Conservation (phyloP, 2,888 invertebrate species). For the Pelosia muscerda region DNA sequence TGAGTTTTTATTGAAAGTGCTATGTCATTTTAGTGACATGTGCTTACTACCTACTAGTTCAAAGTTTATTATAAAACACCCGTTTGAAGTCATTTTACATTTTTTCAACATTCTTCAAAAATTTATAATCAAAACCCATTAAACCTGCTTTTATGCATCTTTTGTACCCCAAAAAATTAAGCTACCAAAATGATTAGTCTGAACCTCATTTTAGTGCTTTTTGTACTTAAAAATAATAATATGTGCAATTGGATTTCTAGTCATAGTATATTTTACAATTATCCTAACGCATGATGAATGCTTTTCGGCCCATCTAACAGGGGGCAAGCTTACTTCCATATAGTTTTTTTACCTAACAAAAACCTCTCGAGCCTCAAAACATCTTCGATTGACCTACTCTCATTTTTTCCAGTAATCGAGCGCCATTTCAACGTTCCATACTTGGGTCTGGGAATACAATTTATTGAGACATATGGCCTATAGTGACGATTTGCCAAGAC, state of each 20-base stretch:
- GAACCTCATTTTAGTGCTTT: too few species aligned
- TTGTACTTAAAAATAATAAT: not conserved
- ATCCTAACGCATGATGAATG: too few species aligned
- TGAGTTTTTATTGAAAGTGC: slow-evolving; percentile 36
- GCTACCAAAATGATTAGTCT: too few species aligned
- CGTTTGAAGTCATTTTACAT: too few species aligned
- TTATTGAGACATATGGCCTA: slow-evolving; percentile 71
- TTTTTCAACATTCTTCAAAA: too few species aligned
- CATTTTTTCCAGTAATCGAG: slow-evolving; percentile 27
- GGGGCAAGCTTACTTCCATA: too few species aligned
- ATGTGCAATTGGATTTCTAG: not conserved
- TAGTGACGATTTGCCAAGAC: slow-evolving; percentile 48
- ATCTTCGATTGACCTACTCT: slow-evolving; percentile 19
- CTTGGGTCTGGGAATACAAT: slow-evolving; percentile 63
- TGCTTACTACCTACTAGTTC: not conserved
- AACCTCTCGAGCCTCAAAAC: not conserved
- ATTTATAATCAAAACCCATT: too few species aligned
- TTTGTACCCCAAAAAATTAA: too few species aligned
- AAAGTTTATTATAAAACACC: not conserved
- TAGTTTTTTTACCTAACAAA: not conserved
- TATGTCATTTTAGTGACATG: not conserved
- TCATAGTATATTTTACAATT: not conserved
- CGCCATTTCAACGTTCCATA: slow-evolving; percentile 59
- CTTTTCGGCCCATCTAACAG: too few species aligned
- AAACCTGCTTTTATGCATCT: too few species aligned